These are phyloP conservation scores for Apamea sordens DNA, from an alignment of 2,888 invertebrate genomes.

Conservation along the genomic window DNA sequence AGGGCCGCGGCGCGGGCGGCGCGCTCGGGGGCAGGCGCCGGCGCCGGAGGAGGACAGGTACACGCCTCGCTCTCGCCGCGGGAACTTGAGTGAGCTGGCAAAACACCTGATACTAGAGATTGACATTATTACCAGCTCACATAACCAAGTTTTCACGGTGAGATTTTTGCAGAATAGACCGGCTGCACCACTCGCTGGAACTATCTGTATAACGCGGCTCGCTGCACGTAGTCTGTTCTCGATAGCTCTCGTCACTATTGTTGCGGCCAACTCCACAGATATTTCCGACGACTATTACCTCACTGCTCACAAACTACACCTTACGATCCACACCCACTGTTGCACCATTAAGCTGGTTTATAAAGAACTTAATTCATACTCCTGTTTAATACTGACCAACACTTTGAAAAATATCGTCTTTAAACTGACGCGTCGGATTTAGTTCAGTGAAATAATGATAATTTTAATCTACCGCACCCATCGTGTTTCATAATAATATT, in stretches of 20 bases:
- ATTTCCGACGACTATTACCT: neutral
- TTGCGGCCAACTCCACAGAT: constrained; percentile 7
- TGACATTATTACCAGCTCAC: neutral
- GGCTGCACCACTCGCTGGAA: neutral
- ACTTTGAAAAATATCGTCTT: constrained; percentile 13
- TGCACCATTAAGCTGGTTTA: neutral
- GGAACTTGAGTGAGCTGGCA: neutral
- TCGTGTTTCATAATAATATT: constrained; percentile 7
- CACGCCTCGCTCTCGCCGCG: neutral
- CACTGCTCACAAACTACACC: neutral
- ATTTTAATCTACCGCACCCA: neutral
- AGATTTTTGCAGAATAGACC: neutral
- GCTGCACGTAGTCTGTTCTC: neutral
- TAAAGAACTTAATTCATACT: neutral
- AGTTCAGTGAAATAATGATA: constrained; percentile 4
- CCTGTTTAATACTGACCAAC: constrained; percentile 3
- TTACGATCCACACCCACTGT: neutral
- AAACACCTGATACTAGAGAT: neutral
- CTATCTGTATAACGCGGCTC: neutral
- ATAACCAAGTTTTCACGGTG: neutral
- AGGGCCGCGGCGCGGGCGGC: constrained; percentile 72
- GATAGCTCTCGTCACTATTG: neutral
- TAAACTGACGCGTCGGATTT: neutral
- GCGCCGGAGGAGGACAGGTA: constrained; percentile 75
- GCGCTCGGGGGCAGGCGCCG: constrained; percentile 70